Conservation (phyloP, 2,888 invertebrate species). For the Synanthedon formicaeformis region DNA sequence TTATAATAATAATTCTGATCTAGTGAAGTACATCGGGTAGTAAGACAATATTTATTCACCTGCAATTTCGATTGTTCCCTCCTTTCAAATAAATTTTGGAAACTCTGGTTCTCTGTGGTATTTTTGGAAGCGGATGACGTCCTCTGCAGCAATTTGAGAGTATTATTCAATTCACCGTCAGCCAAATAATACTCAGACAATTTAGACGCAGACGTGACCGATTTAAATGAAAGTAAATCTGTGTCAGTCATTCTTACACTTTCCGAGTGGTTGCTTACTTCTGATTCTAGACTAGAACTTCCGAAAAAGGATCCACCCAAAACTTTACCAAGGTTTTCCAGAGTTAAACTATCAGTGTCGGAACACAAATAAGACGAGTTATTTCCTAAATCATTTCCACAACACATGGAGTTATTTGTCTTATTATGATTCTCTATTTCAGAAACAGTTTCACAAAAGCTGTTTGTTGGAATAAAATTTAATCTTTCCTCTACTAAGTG, state of each 20-base stretch:
- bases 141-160: background rate
- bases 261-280: slow-evolving; percentile 7
- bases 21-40: too few species aligned
- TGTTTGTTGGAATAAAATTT: slow-evolving; percentile 18
- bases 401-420: too few species aligned
- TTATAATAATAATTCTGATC: too few species aligned
- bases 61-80: slow-evolving; percentile 24
- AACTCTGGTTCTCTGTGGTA: slow-evolving; percentile 2
- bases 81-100: slow-evolving; percentile 45
- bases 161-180: slow-evolving; percentile 18
- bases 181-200: slow-evolving; percentile 40
- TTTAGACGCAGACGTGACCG: slow-evolving; percentile 31
- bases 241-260: slow-evolving; percentile 13
- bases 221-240: slow-evolving; percentile 41
- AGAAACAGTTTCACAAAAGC: slow-evolving; percentile 15
- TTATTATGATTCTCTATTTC: slow-evolving; percentile 11
- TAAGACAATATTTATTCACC: slow-evolving; percentile 12
- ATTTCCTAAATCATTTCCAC: too few species aligned
- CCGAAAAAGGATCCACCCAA: slow-evolving; percentile 16
- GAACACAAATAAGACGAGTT: background rate
- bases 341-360: background rate
- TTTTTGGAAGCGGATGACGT: background rate
- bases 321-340: background rate
- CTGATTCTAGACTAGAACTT: slow-evolving; percentile 18
- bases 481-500: slow-evolving; percentile 35